These are phyloP conservation scores for Mustela lutreola DNA, from an alignment of 2,113 vertebrate genomes.

Conservation along the genomic window DNA sequence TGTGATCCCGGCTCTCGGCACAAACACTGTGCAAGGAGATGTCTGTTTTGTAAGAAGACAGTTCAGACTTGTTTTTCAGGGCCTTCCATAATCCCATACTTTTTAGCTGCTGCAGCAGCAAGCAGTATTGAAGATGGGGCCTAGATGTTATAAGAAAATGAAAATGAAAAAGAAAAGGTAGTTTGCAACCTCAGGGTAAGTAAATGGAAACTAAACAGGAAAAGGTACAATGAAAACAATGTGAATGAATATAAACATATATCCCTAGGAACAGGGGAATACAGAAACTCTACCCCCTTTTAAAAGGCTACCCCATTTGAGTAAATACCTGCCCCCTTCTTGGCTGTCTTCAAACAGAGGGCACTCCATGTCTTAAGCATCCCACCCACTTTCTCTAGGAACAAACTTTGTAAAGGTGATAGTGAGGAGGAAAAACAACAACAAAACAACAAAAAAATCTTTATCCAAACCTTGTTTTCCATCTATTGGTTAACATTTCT, in stretches of 20 bases:
- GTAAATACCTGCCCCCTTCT: not conserved
- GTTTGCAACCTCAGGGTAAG: not conserved
- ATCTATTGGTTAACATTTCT: not conserved
- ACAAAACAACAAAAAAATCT: not conserved
- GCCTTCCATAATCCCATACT: not conserved
- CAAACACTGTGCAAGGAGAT: constrained; percentile 51
- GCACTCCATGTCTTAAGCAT: rapidly evolving
- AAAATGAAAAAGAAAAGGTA: not conserved
- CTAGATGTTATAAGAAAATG: not conserved
- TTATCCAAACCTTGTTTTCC: not conserved
- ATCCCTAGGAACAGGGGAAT: not conserved
- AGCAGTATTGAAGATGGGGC: not conserved
- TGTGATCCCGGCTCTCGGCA: not conserved
- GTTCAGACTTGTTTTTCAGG: constrained; percentile 66
- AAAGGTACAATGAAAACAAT: not conserved
- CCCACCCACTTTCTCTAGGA: not conserved
- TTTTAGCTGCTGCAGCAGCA: not conserved
- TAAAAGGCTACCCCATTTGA: not conserved
- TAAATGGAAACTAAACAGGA: not conserved
- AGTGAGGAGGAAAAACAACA: not conserved
- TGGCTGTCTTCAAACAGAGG: not conserved
- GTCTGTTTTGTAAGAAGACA: constrained; percentile 71
- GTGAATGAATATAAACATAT: not conserved
- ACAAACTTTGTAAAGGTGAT: not conserved
- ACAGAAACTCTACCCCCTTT: not conserved